Conservation (phyloP, 2,888 invertebrate genomes). For the Lasioglossum morio region DNA sequence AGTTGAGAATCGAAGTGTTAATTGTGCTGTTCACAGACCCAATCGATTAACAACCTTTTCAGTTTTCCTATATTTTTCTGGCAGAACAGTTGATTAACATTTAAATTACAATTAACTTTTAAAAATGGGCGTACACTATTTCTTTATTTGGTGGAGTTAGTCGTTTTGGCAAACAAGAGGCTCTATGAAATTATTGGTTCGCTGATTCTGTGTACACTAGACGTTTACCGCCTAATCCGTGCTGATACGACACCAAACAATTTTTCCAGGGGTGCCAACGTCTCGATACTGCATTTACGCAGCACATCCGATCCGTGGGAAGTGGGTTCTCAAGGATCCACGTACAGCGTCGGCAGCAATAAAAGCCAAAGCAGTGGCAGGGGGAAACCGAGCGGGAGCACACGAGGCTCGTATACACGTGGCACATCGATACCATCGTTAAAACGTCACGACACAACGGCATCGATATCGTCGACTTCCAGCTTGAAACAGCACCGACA, state of each 20-base stretch:
- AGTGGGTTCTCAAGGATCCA: constrained; percentile 81
- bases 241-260: constrained; percentile 8
- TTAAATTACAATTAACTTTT: too few relatives aligned
- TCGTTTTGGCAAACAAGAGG: background rate
- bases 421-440: constrained; percentile 77
- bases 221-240: background rate
- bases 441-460: constrained; percentile 77
- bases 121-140: too few relatives aligned
- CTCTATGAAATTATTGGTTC: background rate
- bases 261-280: constrained; percentile 85
- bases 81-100: too few relatives aligned
- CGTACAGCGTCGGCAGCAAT: constrained; percentile 75
- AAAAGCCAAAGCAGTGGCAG: constrained; percentile 78
- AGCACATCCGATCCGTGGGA: constrained; percentile 87
- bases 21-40: too few relatives aligned
- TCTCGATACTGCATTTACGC: constrained; percentile 86
- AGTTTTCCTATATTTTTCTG: too few relatives aligned
- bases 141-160: too few relatives aligned
- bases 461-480: constrained; percentile 69
- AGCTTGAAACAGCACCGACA: constrained; percentile 74
- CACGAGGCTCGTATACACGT: constrained; percentile 76
- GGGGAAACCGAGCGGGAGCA: constrained; percentile 69
- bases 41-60: too few relatives aligned
- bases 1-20: too few relatives aligned
- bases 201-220: background rate